Evolutionary conservation across 35 echinoderm and acorn worm genomes (phyloP), one percentile per base, ranked within the genome.

Genomic region (Chiridota heheva): DNA sequence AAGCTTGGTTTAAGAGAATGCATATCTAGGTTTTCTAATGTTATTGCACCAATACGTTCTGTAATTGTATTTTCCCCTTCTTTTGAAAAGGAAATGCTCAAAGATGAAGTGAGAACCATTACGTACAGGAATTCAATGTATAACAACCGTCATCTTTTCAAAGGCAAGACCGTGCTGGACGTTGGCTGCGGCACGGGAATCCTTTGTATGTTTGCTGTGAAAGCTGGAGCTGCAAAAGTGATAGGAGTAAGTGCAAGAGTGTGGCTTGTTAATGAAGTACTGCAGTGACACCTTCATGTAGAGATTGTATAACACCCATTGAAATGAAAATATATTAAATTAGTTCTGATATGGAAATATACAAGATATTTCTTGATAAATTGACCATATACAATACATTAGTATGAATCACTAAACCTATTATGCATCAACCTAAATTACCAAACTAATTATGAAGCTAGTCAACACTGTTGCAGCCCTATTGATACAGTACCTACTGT

Each of bases 51-150:
- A n/a, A n/a, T n/a, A n/a, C n/a, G n/a, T n/a, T n/a, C n/a, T n/a
- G 40, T 20, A 63, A 63, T 63, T 63, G 7, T 10, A 67, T 67
- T 38, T 36, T 26, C 12, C 5, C 18, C 57, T 2, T 66, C 48
- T 81, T 39, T 37, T 32, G 40, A 60, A 22, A 65, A 98, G 95
- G 95, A 98, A 77, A 98, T 98, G 95, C 63, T 98, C 20, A 98
- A 98, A 67, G 95, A 98, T 80, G 95, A 98, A 70, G 95, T 98
- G 6, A 82, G 95, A 44, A 98, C 95, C 38, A 58, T 98, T 42
- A 98, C 95, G 1, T 98, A 98, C 74, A 81, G 89, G 22, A 98
- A 98, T 48, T 81, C 95, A 58, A 98, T 98, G 95, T 98, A 91
- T 42, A 90, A 91, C 85, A 98, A 98, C 59, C 74, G 86, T 34